Evolutionary conservation across 2,888 invertebrate species (phyloP).

Genomic region (Trisateles emortualis): DNA sequence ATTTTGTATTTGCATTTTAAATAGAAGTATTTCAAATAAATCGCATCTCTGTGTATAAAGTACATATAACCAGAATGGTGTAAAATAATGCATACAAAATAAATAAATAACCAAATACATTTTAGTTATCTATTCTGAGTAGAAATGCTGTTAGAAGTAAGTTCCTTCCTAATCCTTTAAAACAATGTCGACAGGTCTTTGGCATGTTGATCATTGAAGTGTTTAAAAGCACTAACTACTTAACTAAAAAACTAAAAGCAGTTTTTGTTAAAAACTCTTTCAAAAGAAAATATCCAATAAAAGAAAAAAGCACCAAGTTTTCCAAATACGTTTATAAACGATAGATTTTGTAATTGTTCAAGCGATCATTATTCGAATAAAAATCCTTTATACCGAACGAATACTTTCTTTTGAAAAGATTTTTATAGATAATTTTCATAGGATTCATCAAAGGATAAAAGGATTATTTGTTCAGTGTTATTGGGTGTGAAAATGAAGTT

Average conservation of each 20-base stretch:
- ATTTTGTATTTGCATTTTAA: no score
- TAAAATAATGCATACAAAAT: no score
- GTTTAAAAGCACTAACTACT: neutral
- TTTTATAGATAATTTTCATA: neutral
- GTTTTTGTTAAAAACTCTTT: neutral
- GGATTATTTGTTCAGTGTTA: slow-evolving; percentile 1
- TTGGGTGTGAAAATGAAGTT: neutral
- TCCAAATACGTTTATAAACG: neutral
- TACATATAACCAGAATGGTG: no score
- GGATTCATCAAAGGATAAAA: neutral
- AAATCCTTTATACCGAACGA: neutral
- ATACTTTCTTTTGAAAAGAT: neutral
- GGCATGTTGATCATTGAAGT: neutral
- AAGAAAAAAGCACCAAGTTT: neutral
- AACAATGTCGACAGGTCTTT: no score
- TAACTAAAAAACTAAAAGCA: neutral
- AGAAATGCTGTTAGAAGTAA: no score
- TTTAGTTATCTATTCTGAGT: no score
- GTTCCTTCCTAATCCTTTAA: no score
- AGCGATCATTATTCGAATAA: neutral
- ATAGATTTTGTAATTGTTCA: slow-evolving; percentile 2
- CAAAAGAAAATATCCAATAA: slow-evolving; percentile 4
- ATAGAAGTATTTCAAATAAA: no score
- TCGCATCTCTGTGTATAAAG: no score
- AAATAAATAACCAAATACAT: no score